Percentiles rank a stretch among this genome's conserved stretches.
Evolutionary conservation across 2,888 invertebrate species (phyloP).

Genomic region (Eristalinus aeneus): DNA sequence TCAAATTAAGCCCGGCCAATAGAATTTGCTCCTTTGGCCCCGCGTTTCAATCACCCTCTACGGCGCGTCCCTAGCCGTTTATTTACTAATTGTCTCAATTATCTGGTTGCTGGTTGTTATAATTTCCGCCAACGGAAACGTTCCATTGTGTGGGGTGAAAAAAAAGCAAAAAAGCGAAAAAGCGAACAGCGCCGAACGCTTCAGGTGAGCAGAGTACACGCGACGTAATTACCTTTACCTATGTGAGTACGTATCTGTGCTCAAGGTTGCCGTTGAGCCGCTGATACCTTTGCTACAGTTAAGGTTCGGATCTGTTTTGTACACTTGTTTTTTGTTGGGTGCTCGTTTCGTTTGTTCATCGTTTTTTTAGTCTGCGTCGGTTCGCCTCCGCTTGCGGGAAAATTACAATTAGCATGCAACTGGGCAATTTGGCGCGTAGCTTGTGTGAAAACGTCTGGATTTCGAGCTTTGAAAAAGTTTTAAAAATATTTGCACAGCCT

Average conservation of each 20-base stretch:
- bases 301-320: not conserved
- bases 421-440: slow-evolving; percentile 27
- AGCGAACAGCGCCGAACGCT: too few species aligned
- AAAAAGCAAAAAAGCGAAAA: not conserved
- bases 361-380: not conserved
- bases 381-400: slow-evolving; percentile 16
- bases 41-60: not conserved
- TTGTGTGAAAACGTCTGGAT: slow-evolving; percentile 12
- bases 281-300: slow-evolving; percentile 19
- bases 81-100: slow-evolving; percentile 48
- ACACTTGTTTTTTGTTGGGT: not conserved
- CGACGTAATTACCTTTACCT: slow-evolving; percentile 31
- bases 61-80: slow-evolving; percentile 1
- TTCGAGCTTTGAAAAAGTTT: slow-evolving; percentile 5
- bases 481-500: not conserved
- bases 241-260: slow-evolving; percentile 18
- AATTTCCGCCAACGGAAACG: slow-evolving; percentile 48
- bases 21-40: not conserved
- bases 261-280: slow-evolving; percentile 19
- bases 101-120: slow-evolving; percentile 46
- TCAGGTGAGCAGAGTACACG: slow-evolving; percentile 34
- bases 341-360: not conserved
- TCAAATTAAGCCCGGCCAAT: slow-evolving; percentile 43
- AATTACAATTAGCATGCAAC: slow-evolving; percentile 49
- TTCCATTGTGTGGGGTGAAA: slow-evolving; percentile 18